Evolutionary conservation across 2,113 vertebrate genomes (phyloP).

Genomic region (Castor canadensis): DNA sequence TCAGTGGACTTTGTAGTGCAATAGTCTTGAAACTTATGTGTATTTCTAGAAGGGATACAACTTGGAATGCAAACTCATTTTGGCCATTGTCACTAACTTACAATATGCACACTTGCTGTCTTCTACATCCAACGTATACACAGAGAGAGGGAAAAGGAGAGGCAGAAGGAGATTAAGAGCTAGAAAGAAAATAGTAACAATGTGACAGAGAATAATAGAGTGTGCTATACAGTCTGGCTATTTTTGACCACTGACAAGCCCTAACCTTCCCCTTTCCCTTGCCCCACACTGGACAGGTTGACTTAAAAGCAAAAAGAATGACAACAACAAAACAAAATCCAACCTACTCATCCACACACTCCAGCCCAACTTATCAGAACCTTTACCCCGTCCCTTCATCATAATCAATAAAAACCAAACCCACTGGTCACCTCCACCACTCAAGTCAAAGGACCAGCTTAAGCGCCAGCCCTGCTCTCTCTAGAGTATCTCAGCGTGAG

Average conservation of each 20-base stretch:
- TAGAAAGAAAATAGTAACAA: background rate
- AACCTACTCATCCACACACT: background rate
- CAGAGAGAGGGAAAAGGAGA: fast-evolving
- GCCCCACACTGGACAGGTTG: background rate
- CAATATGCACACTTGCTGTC: background rate
- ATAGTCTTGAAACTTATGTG: background rate
- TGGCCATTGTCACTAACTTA: background rate
- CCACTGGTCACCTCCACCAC: background rate
- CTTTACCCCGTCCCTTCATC: background rate
- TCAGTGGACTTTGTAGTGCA: background rate
- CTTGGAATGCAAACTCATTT: background rate
- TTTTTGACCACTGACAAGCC: background rate
- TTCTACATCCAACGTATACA: background rate
- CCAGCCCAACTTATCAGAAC: background rate
- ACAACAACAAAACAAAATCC: background rate
- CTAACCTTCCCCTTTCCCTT: fast-evolving
- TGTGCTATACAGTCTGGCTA: background rate
- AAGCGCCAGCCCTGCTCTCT: background rate
- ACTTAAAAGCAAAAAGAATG: background rate
- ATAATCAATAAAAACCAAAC: background rate
- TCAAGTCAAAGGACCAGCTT: background rate
- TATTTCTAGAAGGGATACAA: background rate
- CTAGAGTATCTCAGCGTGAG: background rate
- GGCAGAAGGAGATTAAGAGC: background rate
- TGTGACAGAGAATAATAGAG: background rate